phyloP scores from a whole-genome alignment of 2,888 invertebrate species.

The Masnerella sp. region DNA sequence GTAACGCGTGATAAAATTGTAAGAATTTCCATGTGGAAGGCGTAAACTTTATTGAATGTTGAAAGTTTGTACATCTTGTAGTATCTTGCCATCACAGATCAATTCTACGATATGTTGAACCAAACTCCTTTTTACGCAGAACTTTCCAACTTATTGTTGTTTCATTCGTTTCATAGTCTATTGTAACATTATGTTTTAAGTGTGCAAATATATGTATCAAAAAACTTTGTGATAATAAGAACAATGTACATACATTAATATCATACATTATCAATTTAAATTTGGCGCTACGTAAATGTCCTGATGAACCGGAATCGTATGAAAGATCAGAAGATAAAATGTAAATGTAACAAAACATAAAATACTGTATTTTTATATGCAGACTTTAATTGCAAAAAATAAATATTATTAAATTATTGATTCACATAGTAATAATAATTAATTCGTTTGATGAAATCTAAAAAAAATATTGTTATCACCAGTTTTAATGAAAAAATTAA shows the following conservation, averaged over 20 bases:
- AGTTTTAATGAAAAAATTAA: no score
- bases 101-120: slow-evolving; percentile 45
- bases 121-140: slow-evolving; percentile 36
- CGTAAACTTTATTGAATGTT: slow-evolving; percentile 23
- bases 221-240: slow-evolving; percentile 56
- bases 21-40: slow-evolving; percentile 25
- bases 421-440: no score
- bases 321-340: no score
- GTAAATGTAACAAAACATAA: no score
- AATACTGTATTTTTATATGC: no score
- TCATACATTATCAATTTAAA: no score
- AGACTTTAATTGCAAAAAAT: no score
- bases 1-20: slow-evolving; percentile 16
- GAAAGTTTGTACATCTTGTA: slow-evolving; percentile 20
- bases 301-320: no score
- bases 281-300: no score
- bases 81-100: slow-evolving; percentile 63
- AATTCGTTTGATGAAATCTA: no score
- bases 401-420: no score
- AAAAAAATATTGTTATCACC: no score
- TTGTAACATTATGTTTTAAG: slow-evolving; percentile 71
- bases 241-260: slow-evolving; percentile 72
- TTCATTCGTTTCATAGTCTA: slow-evolving; percentile 75
- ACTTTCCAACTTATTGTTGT: slow-evolving; percentile 69
- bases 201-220: slow-evolving; percentile 65